Conservation (phyloP, 2,113 vertebrate genomes). For the Atrichornis clamosus region DNA sequence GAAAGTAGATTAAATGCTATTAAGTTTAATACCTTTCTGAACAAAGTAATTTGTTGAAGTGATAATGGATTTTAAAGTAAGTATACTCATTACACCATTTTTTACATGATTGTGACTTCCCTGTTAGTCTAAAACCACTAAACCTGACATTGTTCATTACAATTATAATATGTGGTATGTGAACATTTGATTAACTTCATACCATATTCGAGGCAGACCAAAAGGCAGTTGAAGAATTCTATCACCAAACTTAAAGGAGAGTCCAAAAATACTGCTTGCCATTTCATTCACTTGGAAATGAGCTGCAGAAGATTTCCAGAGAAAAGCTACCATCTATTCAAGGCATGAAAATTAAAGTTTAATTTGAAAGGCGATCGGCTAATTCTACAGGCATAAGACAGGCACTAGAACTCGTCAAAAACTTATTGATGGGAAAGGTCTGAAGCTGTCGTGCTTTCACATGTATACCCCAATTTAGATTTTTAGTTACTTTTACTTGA, state of each 20-base stretch:
- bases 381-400: conserved; percentile 23
- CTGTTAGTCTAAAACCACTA: conserved; percentile 54
- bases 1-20: conserved; percentile 70
- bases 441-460: conserved; percentile 24
- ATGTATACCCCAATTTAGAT: conserved; percentile 42
- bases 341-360: conserved; percentile 23
- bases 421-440: neutral
- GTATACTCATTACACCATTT: conserved; percentile 58
- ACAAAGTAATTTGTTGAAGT: conserved; percentile 68
- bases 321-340: neutral
- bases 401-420: neutral
- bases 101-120: conserved; percentile 61
- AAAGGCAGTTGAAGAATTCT: conserved; percentile 35
- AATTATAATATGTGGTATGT: conserved; percentile 22
- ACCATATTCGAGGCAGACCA: conserved; percentile 38
- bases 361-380: neutral
- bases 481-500: conserved; percentile 64
- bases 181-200: conserved; percentile 49
- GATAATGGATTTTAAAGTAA: conserved; percentile 71
- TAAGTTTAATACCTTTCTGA: conserved; percentile 71
- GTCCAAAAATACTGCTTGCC: neutral
- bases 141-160: conserved; percentile 58
- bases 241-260: neutral
- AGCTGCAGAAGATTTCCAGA: neutral
- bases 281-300: conserved; percentile 37